A percentile compares a stretch with the other conserved stretches of the same genome.
Conservation (phyloP, 2,797 vertebrate genomes). For the Hypotaenidia okinawae region DNA sequence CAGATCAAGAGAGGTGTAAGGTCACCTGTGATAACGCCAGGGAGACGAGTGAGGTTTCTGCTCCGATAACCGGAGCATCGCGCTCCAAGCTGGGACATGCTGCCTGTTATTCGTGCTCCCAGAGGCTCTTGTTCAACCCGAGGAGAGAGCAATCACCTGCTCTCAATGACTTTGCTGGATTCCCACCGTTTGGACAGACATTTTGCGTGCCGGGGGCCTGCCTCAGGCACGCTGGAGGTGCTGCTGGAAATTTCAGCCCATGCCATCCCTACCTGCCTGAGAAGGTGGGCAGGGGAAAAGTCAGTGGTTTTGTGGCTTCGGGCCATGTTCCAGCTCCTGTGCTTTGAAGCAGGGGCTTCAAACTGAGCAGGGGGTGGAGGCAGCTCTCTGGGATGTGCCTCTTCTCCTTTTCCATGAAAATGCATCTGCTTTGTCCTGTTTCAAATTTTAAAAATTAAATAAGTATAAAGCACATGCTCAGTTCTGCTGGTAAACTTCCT, state of each 20-base stretch:
- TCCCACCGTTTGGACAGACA: rapidly evolving
- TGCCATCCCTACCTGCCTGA: neutral
- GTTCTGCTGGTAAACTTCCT: neutral
- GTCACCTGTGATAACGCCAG: neutral
- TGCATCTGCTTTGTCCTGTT: neutral
- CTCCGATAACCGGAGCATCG: neutral
- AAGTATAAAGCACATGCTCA: neutral
- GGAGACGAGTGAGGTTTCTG: neutral
- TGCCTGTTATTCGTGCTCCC: neutral
- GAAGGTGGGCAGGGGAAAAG: neutral
- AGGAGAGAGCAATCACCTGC: neutral
- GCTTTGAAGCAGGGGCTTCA: neutral
- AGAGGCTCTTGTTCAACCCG: rapidly evolving
- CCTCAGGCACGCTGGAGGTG: neutral
- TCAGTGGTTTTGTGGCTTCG: neutral
- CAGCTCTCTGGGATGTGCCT: neutral
- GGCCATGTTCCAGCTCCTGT: neutral
- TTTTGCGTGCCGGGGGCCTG: neutral
- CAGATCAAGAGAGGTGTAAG: neutral
- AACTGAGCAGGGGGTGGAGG: neutral
- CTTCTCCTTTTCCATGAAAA: neutral
- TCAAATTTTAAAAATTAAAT: rapidly evolving
- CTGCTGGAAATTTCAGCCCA: neutral
- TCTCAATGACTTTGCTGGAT: neutral
- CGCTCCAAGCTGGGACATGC: neutral